Evolutionary conservation across 2,888 invertebrate genomes (phyloP), one percentile per base, ranked within the genome.

Genomic region (Ophioninae sp.): DNA sequence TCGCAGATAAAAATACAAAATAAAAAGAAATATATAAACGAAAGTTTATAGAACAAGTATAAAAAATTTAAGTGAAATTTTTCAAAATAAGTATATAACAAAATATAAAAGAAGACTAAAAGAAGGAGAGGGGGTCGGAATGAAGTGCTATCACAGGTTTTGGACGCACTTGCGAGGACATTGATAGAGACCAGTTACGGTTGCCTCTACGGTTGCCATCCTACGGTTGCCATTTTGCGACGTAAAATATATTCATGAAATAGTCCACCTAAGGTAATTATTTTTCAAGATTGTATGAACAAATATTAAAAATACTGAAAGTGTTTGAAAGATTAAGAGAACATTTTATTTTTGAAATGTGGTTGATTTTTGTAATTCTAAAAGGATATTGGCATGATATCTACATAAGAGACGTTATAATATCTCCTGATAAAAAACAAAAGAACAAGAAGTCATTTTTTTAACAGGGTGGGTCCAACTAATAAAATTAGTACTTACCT

Each of bases 401-500:
- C n/a, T n/a, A n/a, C n/a, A n/a, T n/a, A n/a, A 63, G 63, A 63
- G 63, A 63, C 30, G 30, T 13, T 30, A 63, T 20, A 20, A n/a
- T 20, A 59, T 59, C 59, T 59, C 59, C 20, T n/a, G n/a, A 59
- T 59, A 59, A 59, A 9, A 20, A n/a, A 59, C n/a, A 20, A 59
- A 20, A 59, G 20, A 59, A 20, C 59, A 20, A 17, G 20, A 59
- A 59, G 20, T 59, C 20, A 59, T 59, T 59, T 59, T 59, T 59
- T 59, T 20, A 59, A 59, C 20, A 59, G 59, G 20, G 20, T 56
- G 20, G 59, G 59, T 59, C 5, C 59, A 59, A n/a, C 59, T 59
- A n/a, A 59, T 59, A 17, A 59, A 59, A 59, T 1, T 59, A 59
- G 59, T 59, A 59, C 59, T 59, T 59, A 59, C 59, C 20, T 59